Conservation (phyloP, 1,140 invertebrate species). For the Coenobita brevimanus region DNA sequence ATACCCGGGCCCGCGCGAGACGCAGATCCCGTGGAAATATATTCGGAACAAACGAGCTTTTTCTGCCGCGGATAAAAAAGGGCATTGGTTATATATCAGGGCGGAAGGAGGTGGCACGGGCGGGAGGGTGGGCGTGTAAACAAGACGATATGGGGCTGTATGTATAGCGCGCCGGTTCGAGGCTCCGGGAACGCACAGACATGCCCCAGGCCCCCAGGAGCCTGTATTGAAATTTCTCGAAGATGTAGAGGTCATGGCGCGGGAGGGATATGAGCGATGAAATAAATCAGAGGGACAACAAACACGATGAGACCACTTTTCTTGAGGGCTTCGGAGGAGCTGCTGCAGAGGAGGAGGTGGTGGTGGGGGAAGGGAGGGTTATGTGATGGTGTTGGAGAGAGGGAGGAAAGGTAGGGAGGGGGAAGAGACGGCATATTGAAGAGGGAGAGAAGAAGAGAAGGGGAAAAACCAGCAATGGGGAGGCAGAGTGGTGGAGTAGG, state of each 20-base stretch:
- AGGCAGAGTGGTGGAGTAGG: too few relatives aligned
- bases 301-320: constrained; percentile 42
- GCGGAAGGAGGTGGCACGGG: background rate
- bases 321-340: background rate
- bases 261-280: constrained; percentile 40
- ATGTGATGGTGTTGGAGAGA: too few relatives aligned
- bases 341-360: background rate
- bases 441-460: too few relatives aligned
- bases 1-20: constrained; percentile 11
- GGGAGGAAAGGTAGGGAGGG: too few relatives aligned
- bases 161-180: constrained; percentile 3
- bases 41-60: constrained; percentile 39
- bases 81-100: constrained; percentile 35
- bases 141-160: constrained; percentile 39
- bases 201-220: constrained; percentile 25
- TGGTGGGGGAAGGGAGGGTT: background rate
- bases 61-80: constrained; percentile 31
- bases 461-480: too few relatives aligned
- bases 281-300: constrained; percentile 48
- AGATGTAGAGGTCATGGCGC: constrained; percentile 42
- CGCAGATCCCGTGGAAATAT: constrained; percentile 36
- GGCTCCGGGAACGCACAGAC: constrained; percentile 30
- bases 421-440: too few relatives aligned
- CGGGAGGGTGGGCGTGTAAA: constrained; percentile 25
- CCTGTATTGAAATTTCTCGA: constrained; percentile 52